Evolutionary conservation across 2,113 vertebrate species (phyloP).

Genomic region (Sula dactylatra): DNA sequence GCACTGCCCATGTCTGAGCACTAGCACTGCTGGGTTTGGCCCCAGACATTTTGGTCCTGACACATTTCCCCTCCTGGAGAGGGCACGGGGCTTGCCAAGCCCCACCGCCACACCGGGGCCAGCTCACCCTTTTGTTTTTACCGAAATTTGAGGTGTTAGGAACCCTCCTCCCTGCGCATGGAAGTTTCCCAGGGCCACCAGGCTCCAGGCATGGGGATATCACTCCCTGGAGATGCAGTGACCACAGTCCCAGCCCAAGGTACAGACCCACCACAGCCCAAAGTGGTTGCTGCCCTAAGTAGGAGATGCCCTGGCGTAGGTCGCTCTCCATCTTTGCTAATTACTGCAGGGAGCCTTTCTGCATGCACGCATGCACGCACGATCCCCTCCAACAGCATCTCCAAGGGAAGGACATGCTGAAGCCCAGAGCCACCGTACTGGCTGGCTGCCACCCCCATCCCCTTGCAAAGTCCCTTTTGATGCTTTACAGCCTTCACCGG

Average conservation of each 20-base stretch:
- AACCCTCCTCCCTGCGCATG: fast-evolving
- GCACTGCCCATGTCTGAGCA: fast-evolving
- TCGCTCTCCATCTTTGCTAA: fast-evolving
- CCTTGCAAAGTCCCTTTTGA: background rate
- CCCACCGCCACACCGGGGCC: fast-evolving
- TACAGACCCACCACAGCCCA: background rate
- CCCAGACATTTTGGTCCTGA: background rate
- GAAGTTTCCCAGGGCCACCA: background rate
- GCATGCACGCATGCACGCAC: background rate
- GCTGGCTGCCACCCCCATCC: background rate
- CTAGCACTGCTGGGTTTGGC: background rate
- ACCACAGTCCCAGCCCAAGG: background rate
- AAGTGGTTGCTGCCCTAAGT: fast-evolving
- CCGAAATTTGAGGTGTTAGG: background rate
- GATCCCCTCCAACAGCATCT: background rate
- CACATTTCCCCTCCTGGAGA: background rate
- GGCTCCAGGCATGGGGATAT: background rate
- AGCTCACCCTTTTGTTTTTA: background rate
- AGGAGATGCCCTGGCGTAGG: background rate
- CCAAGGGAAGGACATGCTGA: background rate
- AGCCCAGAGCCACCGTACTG: background rate
- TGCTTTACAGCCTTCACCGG: background rate
- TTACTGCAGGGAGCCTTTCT: background rate
- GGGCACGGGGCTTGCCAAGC: background rate
- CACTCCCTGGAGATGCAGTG: background rate